phyloP scores from a whole-genome alignment of 2,888 invertebrate genomes.

The Mythimna vitellina region DNA sequence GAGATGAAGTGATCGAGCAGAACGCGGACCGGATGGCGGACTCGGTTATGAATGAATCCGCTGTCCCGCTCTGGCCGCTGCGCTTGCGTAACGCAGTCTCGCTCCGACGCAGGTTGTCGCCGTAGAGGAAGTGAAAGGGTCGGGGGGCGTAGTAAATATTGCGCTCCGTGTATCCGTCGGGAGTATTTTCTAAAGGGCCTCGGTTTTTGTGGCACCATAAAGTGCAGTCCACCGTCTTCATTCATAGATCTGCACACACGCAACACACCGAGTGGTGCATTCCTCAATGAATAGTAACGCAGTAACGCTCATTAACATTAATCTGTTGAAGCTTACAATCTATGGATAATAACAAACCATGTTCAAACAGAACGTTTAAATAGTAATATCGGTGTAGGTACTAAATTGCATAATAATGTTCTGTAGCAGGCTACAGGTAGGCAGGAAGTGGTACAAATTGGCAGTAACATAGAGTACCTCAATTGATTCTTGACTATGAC shows the following conservation, averaged over 20 bases:
- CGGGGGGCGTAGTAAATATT: conserved; percentile 90
- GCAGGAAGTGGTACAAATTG: conserved; percentile 66
- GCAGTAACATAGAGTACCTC: conserved; percentile 63
- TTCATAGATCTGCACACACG: conserved; percentile 79
- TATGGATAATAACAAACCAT: conserved; percentile 34
- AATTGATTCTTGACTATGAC: conserved; percentile 69
- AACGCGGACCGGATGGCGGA: conserved; percentile 89
- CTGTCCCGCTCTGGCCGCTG: conserved; percentile 80
- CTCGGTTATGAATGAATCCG: conserved; percentile 90
- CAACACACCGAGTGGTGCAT: conserved; percentile 50
- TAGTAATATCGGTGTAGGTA: conserved; percentile 46
- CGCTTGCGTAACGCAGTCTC: conserved; percentile 77
- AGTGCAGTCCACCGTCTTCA: conserved; percentile 79
- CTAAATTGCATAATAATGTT: conserved; percentile 54
- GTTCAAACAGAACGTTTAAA: conserved; percentile 44
- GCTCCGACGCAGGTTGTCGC: conserved; percentile 86
- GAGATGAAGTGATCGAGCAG: conserved; percentile 89
- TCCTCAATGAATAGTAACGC: conserved; percentile 49
- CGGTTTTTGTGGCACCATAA: conserved; percentile 83
- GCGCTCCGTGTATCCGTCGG: conserved; percentile 82
- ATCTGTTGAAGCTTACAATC: conserved; percentile 20
- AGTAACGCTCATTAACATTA: conserved; percentile 27
- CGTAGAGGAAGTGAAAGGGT: conserved; percentile 90
- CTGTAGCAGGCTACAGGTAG: conserved; percentile 56
- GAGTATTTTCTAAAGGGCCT: conserved; percentile 84